These are phyloP conservation scores for Volucella zonaria DNA, from an alignment of 2,888 invertebrate genomes.

Conservation along the genomic window DNA sequence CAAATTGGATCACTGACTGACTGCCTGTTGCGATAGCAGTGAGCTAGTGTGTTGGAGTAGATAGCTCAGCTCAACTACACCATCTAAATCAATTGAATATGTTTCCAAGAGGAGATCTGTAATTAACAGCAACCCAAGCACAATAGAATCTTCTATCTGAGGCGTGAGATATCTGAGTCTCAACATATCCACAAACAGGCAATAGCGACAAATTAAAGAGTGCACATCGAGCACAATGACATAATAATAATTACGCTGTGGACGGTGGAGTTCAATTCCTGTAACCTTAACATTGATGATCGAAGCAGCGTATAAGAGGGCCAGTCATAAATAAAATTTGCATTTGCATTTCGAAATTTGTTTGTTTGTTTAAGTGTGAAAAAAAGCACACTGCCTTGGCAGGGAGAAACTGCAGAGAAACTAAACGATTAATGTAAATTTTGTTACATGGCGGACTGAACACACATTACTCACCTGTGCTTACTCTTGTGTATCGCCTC, in stretches of 20 bases:
- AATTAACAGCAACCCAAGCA: slow-evolving; percentile 54
- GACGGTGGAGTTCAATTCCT: slow-evolving; percentile 52
- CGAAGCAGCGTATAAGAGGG: slow-evolving; percentile 33
- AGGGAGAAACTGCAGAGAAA: slow-evolving; percentile 18
- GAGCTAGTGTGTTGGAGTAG: slow-evolving; percentile 35
- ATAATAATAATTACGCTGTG: slow-evolving; percentile 36
- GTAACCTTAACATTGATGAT: slow-evolving; percentile 66
- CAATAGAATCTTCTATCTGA: slow-evolving; percentile 12
- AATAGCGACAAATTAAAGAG: not conserved
- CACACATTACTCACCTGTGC: slow-evolving; percentile 83
- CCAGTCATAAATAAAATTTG: slow-evolving; percentile 29
- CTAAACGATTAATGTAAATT: slow-evolving; percentile 24
- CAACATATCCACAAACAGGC: not conserved
- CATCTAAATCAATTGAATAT: slow-evolving; percentile 65
- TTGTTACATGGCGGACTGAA: slow-evolving; percentile 13
- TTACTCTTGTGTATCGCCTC: slow-evolving; percentile 86
- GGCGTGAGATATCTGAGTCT: slow-evolving; percentile 23
- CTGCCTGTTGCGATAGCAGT: slow-evolving; percentile 2
- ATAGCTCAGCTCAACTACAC: slow-evolving; percentile 44
- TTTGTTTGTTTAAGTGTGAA: slow-evolving; percentile 28
- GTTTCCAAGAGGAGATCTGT: slow-evolving; percentile 41
- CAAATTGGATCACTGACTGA: slow-evolving; percentile 62
- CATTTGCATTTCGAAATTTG: slow-evolving; percentile 24
- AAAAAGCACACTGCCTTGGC: not conserved
- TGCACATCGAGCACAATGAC: slow-evolving; percentile 20